Conservation (phyloP, 1,140 invertebrate genomes). For the Tetramorium parvispinum region DNA sequence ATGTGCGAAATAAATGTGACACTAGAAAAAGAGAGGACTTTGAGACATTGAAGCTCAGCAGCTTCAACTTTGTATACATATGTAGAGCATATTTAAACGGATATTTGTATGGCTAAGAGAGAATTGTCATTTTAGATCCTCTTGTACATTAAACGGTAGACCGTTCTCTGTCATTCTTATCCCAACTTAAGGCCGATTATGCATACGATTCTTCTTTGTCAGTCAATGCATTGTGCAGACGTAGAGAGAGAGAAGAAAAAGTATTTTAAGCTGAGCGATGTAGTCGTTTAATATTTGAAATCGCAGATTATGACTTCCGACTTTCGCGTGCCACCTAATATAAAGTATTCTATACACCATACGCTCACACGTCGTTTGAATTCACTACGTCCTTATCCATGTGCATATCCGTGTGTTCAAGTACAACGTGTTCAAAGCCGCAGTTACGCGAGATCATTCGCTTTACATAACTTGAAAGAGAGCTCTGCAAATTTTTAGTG, state of each 20-base stretch:
- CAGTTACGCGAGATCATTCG: slow-evolving; percentile 61
- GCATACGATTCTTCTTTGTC: slow-evolving; percentile 6
- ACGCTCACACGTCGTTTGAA: slow-evolving; percentile 33
- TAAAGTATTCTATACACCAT: slow-evolving; percentile 32
- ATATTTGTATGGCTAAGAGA: slow-evolving; percentile 48
- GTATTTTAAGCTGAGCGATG: slow-evolving; percentile 32
- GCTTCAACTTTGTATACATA: slow-evolving; percentile 51
- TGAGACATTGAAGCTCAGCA: slow-evolving; percentile 30
- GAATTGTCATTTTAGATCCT: slow-evolving; percentile 18
- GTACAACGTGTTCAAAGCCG: slow-evolving; percentile 62
- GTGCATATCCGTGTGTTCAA: slow-evolving; percentile 62
- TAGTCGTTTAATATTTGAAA: slow-evolving; percentile 46
- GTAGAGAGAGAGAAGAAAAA: background rate
- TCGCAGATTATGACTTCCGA: slow-evolving; percentile 52
- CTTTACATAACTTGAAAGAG: slow-evolving; percentile 68
- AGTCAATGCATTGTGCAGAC: background rate
- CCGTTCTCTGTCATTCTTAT: slow-evolving; percentile 31
- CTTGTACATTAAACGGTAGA: slow-evolving; percentile 47
- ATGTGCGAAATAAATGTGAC: slow-evolving; percentile 14
- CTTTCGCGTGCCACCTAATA: slow-evolving; percentile 48
- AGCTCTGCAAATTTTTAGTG: slow-evolving; percentile 77
- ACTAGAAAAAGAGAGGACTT: slow-evolving; percentile 5
- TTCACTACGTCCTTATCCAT: slow-evolving; percentile 32
- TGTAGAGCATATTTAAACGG: slow-evolving; percentile 40
- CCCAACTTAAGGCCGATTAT: slow-evolving; percentile 22